These are phyloP conservation scores for Lithophane ornitopus DNA, from an alignment of 2,888 invertebrate species.

Conservation along the genomic window DNA sequence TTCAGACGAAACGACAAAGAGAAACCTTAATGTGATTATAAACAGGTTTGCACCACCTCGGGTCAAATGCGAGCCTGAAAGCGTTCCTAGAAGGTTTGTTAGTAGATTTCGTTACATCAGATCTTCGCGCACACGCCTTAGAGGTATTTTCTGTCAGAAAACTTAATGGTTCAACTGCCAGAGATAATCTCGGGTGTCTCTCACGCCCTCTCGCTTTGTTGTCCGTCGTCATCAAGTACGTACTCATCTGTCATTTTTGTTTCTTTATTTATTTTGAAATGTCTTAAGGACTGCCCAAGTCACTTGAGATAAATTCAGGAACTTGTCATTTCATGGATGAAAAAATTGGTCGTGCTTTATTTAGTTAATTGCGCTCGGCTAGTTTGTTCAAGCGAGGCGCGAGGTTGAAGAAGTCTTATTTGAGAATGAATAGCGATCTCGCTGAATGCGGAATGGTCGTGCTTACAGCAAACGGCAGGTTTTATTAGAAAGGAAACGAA, in stretches of 20 bases:
- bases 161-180: slow-evolving; percentile 52
- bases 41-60: slow-evolving; percentile 55
- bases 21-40: slow-evolving; percentile 70
- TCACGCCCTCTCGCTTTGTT: slow-evolving; percentile 53
- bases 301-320: slow-evolving; percentile 42
- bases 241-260: slow-evolving; percentile 45
- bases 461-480: slow-evolving; percentile 23
- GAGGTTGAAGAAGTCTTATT: slow-evolving; percentile 33
- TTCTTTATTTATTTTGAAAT: slow-evolving; percentile 46
- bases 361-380: slow-evolving; percentile 34
- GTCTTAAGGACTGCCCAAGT: slow-evolving; percentile 26
- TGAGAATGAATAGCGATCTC: slow-evolving; percentile 49
- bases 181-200: slow-evolving; percentile 48
- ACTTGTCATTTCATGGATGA: slow-evolving; percentile 30
- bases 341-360: slow-evolving; percentile 41
- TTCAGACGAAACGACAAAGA: slow-evolving; percentile 70
- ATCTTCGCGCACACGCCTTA: slow-evolving; percentile 11
- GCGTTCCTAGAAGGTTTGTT: slow-evolving; percentile 45
- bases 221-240: slow-evolving; percentile 34
- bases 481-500: slow-evolving; percentile 4
- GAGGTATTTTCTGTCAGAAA: slow-evolving; percentile 37
- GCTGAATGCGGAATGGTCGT: slow-evolving; percentile 39
- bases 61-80: slow-evolving; percentile 18
- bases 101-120: slow-evolving; percentile 27
- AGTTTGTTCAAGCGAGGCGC: slow-evolving; percentile 38